Evolutionary conservation across 2,888 invertebrate genomes (phyloP).

Genomic region (Lydus trimaculatus): DNA sequence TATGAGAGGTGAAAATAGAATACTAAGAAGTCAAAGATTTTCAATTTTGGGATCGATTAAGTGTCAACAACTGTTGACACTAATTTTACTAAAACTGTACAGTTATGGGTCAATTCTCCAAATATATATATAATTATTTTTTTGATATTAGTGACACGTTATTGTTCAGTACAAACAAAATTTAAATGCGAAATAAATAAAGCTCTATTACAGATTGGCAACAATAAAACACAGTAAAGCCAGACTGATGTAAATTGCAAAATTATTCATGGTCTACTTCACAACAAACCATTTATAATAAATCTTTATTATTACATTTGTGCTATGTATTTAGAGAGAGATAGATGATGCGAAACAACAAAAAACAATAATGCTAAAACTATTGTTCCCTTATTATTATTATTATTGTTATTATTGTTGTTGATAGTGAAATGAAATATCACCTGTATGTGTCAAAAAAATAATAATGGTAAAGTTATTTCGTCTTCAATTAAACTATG

Average conservation of each 20-base stretch:
- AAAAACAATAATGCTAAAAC: not conserved
- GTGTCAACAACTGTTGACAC: no score
- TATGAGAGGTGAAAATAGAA: no score
- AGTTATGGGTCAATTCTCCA: no score
- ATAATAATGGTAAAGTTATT: not conserved
- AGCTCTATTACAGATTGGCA: conserved; percentile 16
- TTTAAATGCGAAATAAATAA: not conserved
- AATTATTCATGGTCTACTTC: conserved; percentile 28
- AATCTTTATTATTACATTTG: conserved; percentile 11
- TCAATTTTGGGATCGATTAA: no score
- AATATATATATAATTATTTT: not conserved
- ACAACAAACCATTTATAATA: conserved; percentile 23
- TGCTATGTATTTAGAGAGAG: not conserved
- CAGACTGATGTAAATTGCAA: conserved; percentile 19
- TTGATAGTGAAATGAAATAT: not conserved
- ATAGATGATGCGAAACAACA: not conserved
- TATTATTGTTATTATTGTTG: not conserved
- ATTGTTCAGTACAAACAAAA: not conserved
- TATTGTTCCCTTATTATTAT: not conserved
- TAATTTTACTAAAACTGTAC: no score
- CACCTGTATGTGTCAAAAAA: not conserved
- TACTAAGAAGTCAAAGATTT: no score
- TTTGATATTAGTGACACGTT: not conserved
- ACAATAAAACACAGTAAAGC: conserved; percentile 17
- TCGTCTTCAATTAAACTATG: not conserved